Evolutionary conservation across 1,140 invertebrate species (phyloP), one percentile per base, ranked within the genome.

Genomic region (Glomeris maerens): DNA sequence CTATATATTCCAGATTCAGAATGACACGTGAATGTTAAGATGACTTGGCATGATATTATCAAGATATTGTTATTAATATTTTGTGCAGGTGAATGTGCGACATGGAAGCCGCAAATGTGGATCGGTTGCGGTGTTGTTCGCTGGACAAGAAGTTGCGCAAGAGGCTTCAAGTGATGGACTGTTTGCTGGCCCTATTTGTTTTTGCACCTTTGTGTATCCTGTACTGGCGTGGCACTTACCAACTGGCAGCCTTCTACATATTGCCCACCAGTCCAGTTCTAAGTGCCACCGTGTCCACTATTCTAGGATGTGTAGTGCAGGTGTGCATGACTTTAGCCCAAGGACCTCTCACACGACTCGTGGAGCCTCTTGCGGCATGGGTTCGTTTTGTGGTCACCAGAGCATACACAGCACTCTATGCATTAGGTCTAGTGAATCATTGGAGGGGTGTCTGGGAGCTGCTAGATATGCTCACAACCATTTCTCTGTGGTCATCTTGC

Each of bases 221-320:
- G 41, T 89, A 87, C 62, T 90, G 85, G 85, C 72, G 85, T 26
- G 83, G 83, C 45, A 83, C 82, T 26, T 90, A 84, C 84, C 74
- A 77, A 39, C 72, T 90, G 17, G 79, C 84, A 72, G 81, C 80
- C 52, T 60, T 76, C 26, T 79, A 81, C 62, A 69, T 86, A 22
- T 76, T 77, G 42, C 79, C 81, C 1, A 64, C 71, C 0, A 61
- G 77, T 26, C 60, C 65, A 10, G 62, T 75, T 0, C 52, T 73
- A 2, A 84, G 80, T 58, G 74, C 75, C 7, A 21, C 20, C 25
- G 25, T 42, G 17, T 42, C 40, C 20, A 5, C 25, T 5, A 25
- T 5, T 7, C 4, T 42, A 4, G 40, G 40, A 5, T 42, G 25
- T 42, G 20, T 42, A 17, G 4, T 42, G 5, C 10, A 4, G 17